Conservation (phyloP, 2,888 invertebrate genomes). For the Habrosyne pyritoides region DNA sequence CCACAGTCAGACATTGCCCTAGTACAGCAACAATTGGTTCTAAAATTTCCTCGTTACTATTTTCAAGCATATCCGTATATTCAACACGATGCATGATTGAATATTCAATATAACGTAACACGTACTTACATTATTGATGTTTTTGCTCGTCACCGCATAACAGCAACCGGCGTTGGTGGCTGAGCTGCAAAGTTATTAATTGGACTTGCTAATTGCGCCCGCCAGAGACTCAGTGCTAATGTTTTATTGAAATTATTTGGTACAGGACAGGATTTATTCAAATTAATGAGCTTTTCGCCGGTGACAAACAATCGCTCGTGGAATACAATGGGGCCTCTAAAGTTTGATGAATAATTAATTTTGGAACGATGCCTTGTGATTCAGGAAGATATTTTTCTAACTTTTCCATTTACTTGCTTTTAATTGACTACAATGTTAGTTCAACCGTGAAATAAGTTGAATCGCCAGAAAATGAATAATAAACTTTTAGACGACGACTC, state of each 20-base stretch:
- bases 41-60: neutral
- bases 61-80: neutral
- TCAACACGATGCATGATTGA: neutral
- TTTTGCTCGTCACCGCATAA: neutral
- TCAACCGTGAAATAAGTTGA: too few species aligned
- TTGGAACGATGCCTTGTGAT: conserved; percentile 15
- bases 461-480: too few species aligned
- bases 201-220: conserved; percentile 39
- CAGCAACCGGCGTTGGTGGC: neutral
- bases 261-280: neutral
- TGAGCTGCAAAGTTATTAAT: conserved; percentile 39
- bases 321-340: conserved; percentile 9
- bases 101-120: neutral
- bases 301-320: conserved; percentile 3
- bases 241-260: conserved; percentile 39
- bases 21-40: neutral
- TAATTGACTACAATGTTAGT: too few species aligned
- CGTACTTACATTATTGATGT: neutral
- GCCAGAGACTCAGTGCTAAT: conserved; percentile 36
- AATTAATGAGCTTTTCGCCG: conserved; percentile 5
- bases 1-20: neutral
- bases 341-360: neutral
- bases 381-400: conserved; percentile 10
- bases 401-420: too few species aligned
- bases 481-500: too few species aligned